These are phyloP conservation scores for Desoria tigrina DNA, from an alignment of 2,888 invertebrate genomes.

Conservation along the genomic window DNA sequence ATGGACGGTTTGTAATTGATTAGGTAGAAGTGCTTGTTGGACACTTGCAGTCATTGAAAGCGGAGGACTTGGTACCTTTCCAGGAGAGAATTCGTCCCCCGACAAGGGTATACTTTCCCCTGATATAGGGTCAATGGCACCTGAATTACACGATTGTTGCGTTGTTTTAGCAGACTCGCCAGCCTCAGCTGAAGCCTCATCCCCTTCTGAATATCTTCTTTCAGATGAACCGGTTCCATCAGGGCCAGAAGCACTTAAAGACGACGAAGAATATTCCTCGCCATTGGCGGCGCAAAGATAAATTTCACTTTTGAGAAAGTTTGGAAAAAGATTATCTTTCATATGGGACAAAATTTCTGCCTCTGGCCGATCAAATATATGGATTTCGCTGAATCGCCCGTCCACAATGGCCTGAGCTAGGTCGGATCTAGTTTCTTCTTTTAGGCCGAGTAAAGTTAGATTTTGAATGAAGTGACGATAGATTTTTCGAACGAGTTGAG, in stretches of 20 bases:
- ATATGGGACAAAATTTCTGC: constrained; percentile 79
- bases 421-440: constrained; percentile 75
- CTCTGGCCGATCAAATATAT: constrained; percentile 83
- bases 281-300: constrained; percentile 65
- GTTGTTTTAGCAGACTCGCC: not conserved
- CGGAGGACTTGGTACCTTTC: constrained; percentile 34
- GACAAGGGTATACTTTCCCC: constrained; percentile 10
- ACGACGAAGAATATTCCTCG: constrained; percentile 27
- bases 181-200: constrained; percentile 17
- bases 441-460: constrained; percentile 73
- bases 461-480: constrained; percentile 67
- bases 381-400: constrained; percentile 65
- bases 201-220: constrained; percentile 28
- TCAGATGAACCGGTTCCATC: constrained; percentile 14
- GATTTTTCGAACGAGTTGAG: constrained; percentile 72
- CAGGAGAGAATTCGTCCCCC: constrained; percentile 32
- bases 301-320: constrained; percentile 88
- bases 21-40: constrained; percentile 26
- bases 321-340: constrained; percentile 83
- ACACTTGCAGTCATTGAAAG: constrained; percentile 26
- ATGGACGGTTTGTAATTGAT: constrained; percentile 46
- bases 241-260: constrained; percentile 25
- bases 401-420: constrained; percentile 73
- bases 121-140: constrained; percentile 10
- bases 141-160: not conserved